These are phyloP conservation scores for Toxotes lorentzi DNA, from an alignment of 2,797 vertebrate species.

Conservation along the genomic window DNA sequence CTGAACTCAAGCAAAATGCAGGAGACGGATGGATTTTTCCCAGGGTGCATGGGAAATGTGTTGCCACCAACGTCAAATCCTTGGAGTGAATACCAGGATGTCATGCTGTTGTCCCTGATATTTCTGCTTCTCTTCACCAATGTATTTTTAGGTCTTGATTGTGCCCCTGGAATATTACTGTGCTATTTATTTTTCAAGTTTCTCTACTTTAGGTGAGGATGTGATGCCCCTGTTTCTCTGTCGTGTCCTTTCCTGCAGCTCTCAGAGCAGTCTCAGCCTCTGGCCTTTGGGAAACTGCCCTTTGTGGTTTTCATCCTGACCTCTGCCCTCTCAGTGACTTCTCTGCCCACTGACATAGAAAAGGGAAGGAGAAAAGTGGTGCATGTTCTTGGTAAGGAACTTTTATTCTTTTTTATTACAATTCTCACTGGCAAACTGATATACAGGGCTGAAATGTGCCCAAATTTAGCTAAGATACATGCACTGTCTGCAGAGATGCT, in stretches of 20 bases:
- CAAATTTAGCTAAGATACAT: not conserved
- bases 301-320: conserved; percentile 66
- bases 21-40: not conserved
- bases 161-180: not conserved
- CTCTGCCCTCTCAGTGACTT: conserved; percentile 65
- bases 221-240: conserved; percentile 11
- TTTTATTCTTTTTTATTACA: not conserved
- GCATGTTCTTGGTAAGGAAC: conserved; percentile 91
- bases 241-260: conserved; percentile 61
- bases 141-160: conserved; percentile 1
- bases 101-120: not conserved
- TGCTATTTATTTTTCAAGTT: not conserved
- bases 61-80: not conserved
- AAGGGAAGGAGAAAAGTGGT: conserved; percentile 91
- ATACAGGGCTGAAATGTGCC: not conserved
- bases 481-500: not conserved
- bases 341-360: conserved; percentile 71
- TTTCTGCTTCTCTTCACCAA: not conserved
- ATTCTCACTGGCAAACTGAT: not conserved
- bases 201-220: not conserved
- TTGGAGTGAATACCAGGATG: not conserved
- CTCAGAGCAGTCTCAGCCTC: conserved; percentile 46
- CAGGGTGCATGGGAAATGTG: not conserved
- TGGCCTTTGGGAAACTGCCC: conserved; percentile 50
- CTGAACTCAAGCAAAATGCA: not conserved